These are phyloP conservation scores for Eulemur rufifrons DNA, from an alignment of 2,113 vertebrate species.

Conservation along the genomic window DNA sequence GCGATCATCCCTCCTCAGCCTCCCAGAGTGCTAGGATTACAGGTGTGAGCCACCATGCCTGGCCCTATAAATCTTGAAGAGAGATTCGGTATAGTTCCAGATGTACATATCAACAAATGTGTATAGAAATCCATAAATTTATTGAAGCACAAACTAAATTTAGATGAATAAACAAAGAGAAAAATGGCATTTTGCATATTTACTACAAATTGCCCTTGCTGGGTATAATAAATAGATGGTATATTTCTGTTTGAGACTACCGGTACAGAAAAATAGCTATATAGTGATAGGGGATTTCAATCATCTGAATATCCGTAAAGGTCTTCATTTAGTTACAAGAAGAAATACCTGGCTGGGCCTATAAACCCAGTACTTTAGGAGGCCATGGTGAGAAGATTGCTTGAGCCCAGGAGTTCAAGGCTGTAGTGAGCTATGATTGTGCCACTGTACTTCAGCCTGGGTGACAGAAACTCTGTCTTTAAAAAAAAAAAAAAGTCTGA, in stretches of 20 bases:
- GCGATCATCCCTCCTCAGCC: too few relatives aligned
- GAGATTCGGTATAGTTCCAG: background rate
- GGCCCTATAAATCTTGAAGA: background rate
- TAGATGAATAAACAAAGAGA: background rate
- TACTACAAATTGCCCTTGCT: background rate
- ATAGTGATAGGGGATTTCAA: background rate
- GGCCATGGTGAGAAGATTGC: too few relatives aligned
- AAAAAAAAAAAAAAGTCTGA: background rate
- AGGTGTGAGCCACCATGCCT: too few relatives aligned
- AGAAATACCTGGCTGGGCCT: background rate
- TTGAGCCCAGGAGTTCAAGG: too few relatives aligned
- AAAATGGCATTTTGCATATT: background rate
- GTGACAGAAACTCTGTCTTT: too few relatives aligned
- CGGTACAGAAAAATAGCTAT: background rate
- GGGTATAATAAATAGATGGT: background rate
- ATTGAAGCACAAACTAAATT: conserved; percentile 23
- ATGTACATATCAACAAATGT: background rate
- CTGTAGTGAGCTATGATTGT: too few relatives aligned
- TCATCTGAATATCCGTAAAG: conserved; percentile 3
- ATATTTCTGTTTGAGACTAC: conserved; percentile 5
- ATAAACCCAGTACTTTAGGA: too few relatives aligned
- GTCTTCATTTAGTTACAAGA: background rate
- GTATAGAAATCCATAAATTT: conserved; percentile 3
- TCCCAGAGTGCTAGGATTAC: too few relatives aligned
- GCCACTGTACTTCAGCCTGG: too few relatives aligned